Conservation (phyloP, 2,113 vertebrate species). For the Psilopsiagon aurifrons region DNA sequence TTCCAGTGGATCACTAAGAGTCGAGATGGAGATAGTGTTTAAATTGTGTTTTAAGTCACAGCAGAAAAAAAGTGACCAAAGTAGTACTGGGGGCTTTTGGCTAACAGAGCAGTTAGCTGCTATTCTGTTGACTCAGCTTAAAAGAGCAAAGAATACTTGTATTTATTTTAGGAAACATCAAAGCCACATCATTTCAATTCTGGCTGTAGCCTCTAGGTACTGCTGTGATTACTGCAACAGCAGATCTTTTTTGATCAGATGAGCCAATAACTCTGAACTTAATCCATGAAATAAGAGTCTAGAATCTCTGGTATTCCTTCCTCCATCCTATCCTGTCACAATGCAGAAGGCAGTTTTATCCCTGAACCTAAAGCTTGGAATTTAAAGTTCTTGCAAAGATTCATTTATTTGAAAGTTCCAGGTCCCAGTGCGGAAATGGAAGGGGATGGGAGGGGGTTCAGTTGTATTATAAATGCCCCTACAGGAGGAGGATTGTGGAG, state of each 20-base stretch:
- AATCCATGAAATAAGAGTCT: not conserved
- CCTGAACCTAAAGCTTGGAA: not conserved
- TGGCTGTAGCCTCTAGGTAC: not conserved
- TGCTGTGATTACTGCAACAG: not conserved
- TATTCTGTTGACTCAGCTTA: not conserved
- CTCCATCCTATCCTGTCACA: not conserved
- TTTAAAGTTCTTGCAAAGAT: not conserved
- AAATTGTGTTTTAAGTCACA: not conserved
- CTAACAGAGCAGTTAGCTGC: not conserved
- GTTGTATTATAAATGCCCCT: not conserved
- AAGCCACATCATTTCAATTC: not conserved
- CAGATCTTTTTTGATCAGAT: not conserved
- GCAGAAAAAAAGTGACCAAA: not conserved
- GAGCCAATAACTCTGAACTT: not conserved
- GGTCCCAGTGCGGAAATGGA: not conserved
- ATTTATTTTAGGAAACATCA: constrained; percentile 30
- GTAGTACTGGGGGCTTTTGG: not conserved
- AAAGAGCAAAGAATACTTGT: not conserved
- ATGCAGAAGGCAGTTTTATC: not conserved
- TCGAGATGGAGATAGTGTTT: not conserved
- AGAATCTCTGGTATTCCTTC: not conserved
- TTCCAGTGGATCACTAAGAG: not conserved
- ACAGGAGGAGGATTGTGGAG: not conserved
- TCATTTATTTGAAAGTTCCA: not conserved
- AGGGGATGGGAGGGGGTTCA: not conserved